Conservation (phyloP, 64 coral and sea anemone genomes). For the Montipora capricornis region DNA sequence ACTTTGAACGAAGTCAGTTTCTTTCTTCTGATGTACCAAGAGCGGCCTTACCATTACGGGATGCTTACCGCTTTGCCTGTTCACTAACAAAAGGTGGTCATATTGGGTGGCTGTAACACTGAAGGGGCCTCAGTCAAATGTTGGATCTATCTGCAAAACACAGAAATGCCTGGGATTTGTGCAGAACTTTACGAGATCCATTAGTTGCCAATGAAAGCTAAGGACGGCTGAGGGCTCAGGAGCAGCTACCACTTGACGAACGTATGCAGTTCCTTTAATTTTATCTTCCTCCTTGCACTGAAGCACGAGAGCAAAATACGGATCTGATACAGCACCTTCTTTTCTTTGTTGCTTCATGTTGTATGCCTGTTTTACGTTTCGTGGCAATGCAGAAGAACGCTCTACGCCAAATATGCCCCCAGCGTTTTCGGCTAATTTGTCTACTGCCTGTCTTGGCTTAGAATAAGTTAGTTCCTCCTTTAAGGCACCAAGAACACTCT, state of each 20-base stretch:
- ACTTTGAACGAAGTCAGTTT: not conserved
- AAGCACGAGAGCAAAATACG: too few relatives aligned
- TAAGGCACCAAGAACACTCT: too few relatives aligned
- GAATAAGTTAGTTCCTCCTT: too few relatives aligned
- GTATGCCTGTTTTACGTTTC: not conserved
- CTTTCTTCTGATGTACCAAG: slow-evolving; percentile 30
- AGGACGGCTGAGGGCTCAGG: not conserved
- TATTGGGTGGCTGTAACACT: slow-evolving; percentile 31
- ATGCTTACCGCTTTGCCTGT: not conserved
- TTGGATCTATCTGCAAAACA: slow-evolving; percentile 36
- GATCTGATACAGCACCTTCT: too few relatives aligned
- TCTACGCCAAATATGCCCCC: too few relatives aligned
- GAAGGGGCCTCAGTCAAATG: slow-evolving; percentile 35
- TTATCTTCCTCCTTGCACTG: too few relatives aligned
- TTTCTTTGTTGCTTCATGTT: too few relatives aligned
- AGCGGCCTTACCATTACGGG: slow-evolving; percentile 48
- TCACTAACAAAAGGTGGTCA: slow-evolving; percentile 18
- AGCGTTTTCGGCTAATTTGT: too few relatives aligned
- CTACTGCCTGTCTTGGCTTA: too few relatives aligned
- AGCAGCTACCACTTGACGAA: too few relatives aligned
- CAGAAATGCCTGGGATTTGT: slow-evolving; percentile 31
- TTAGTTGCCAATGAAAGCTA: too few relatives aligned
- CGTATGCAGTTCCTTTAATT: too few relatives aligned
- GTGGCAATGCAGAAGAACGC: slow-evolving; percentile 10
- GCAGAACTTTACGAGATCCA: slow-evolving; percentile 1